Base-by-base conservation (phyloP, 2,888 invertebrate genomes). In the Theretra japonica region DNA sequence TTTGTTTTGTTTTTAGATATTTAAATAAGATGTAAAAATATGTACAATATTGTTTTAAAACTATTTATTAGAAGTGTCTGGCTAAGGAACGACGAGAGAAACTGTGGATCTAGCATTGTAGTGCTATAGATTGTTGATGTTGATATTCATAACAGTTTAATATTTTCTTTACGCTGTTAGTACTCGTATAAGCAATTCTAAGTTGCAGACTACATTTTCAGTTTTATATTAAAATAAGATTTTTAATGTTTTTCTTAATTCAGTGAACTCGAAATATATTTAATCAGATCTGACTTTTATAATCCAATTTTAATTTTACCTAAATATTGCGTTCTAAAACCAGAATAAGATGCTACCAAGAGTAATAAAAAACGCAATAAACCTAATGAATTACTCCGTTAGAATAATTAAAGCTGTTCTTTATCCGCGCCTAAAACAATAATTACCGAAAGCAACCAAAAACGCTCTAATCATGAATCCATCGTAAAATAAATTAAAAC, bases 401-500 rank as follows among this genome's bases (percentile, higher is more conserved):
- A 15, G n/a, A 33, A 33, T 41, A 33, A n/a, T 41, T 17, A 58
- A 58, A 58, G 15, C 41, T 48, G 11, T 48, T 19, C 4, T 17
- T 48, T 17, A 21, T 23, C 17, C 2, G 21, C 0, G 15, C 41
- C 48, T 48, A 65, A 33, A 23, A 0, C 65, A 62, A 41, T n/a
- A 28, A 60, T 33, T 19, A 60, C 7, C 19, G 60, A 19, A 30
- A 23, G 6, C 17, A n/a, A 5, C 21, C 41, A 4, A 15, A 5
- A 23, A 4, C 15, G 5, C 1, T 21, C 15, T 21, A 59, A 28
- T 17, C 30, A 17, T 23, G 23, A 48, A 41, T 17, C 21, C 41
- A 23, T 23, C 21, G 23, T 65, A 48, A 23, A 23, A 48, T 25
- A 65, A 41, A 65, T 65, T 65, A 48, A 65, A 48, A 65, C 6